Conservation (phyloP, 1,140 invertebrate genomes). For the Dryas iulia region DNA sequence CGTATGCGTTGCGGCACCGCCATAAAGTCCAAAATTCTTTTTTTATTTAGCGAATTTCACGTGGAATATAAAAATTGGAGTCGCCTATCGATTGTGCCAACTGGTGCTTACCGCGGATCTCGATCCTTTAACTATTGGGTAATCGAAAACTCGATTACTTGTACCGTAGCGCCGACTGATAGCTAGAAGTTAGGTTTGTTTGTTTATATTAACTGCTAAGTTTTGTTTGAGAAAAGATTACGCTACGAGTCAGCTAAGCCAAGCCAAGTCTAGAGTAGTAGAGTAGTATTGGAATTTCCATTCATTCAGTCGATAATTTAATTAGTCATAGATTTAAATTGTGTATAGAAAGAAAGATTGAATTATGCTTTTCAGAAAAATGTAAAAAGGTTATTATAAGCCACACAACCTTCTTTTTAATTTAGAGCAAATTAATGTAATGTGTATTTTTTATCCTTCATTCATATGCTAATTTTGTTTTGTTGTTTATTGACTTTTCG, state of each 20-base stretch:
- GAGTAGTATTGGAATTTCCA: not conserved
- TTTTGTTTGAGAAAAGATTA: not conserved
- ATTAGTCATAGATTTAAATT: not conserved
- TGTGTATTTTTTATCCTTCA: too few species aligned
- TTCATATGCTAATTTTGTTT: too few species aligned
- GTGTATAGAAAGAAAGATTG: too few species aligned
- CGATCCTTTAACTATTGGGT: constrained; percentile 54
- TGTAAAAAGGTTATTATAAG: too few species aligned
- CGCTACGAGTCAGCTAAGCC: not conserved
- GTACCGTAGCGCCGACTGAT: constrained; percentile 41
- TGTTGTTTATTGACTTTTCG: too few species aligned
- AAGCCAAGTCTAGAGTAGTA: not conserved
- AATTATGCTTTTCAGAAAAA: too few species aligned
- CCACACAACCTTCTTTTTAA: too few species aligned
- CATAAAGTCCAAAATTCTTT: constrained; percentile 50
- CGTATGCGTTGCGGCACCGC: constrained; percentile 45
- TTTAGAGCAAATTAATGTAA: too few species aligned
- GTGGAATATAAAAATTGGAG: constrained; percentile 56
- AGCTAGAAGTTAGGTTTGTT: constrained; percentile 13
- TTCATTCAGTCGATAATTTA: not conserved
- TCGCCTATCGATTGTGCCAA: constrained; percentile 75
- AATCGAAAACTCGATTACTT: constrained; percentile 64
- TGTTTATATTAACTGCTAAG: constrained; percentile 12
- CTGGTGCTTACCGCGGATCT: constrained; percentile 72
- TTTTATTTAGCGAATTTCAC: constrained; percentile 42